Percentiles rank a stretch among this genome's conserved stretches.
Evolutionary conservation across 2,888 invertebrate species (phyloP).

Genomic region (Erynnis tages): DNA sequence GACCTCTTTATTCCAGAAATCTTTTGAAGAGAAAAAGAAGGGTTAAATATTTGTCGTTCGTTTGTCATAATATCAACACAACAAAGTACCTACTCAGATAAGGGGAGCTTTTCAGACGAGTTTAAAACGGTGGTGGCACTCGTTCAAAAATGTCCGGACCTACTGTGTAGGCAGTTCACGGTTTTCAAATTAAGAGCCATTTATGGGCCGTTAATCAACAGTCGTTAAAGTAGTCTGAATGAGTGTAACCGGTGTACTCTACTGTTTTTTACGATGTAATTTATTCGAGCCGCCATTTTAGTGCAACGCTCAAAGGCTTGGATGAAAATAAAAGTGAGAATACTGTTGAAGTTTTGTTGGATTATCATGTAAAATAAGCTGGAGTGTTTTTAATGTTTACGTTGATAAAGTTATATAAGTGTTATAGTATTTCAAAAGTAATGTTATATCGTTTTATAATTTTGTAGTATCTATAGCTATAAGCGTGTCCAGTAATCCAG

Average conservation of each 20-base stretch:
- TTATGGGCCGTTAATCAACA: slow-evolving; percentile 52
- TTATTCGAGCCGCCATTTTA: slow-evolving; percentile 34
- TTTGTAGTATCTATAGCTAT: no score
- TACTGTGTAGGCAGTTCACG: slow-evolving; percentile 28
- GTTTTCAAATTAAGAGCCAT: slow-evolving; percentile 40
- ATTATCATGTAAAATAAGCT: not conserved
- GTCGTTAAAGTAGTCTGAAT: slow-evolving; percentile 44
- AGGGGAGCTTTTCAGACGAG: slow-evolving; percentile 10
- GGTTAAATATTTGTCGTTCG: no score
- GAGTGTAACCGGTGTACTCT: slow-evolving; percentile 34
- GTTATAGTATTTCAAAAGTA: no score
- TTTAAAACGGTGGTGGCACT: slow-evolving; percentile 16
- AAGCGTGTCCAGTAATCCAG: no score
- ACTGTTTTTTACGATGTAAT: slow-evolving; percentile 41
- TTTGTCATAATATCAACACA: no score
- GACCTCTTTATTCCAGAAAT: no score
- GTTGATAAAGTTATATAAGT: no score
- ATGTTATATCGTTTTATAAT: no score
- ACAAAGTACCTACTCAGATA: no score
- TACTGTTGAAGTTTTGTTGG: not conserved
- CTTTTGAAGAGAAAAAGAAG: no score
- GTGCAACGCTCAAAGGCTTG: slow-evolving; percentile 13
- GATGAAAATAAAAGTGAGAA: slow-evolving; percentile 6
- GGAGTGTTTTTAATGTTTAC: no score
- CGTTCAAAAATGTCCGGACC: slow-evolving; percentile 21